Conservation (phyloP, 2,797 vertebrate genomes). For the Phoxinus dragarum region DNA sequence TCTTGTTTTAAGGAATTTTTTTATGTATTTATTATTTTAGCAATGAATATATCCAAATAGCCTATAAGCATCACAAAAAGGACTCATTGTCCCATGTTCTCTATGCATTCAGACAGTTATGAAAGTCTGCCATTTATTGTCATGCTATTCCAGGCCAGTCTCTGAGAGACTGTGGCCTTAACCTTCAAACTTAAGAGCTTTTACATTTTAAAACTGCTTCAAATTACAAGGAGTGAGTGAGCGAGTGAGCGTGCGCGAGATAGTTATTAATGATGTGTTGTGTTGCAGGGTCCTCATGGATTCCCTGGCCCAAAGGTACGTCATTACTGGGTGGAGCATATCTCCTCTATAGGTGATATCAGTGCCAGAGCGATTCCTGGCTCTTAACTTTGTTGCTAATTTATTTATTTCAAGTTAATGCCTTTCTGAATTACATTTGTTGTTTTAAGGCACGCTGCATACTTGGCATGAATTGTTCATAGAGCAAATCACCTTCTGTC, state of each 20-base stretch:
- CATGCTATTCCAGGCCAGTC: background rate
- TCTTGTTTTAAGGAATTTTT: background rate
- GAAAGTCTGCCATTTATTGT: background rate
- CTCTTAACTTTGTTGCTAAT: background rate
- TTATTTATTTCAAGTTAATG: background rate
- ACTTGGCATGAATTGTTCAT: background rate
- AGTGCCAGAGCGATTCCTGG: slow-evolving; percentile 64
- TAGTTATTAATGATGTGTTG: slow-evolving; percentile 23
- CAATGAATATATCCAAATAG: background rate
- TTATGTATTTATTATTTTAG: background rate
- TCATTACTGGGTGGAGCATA: slow-evolving; percentile 22
- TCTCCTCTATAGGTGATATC: slow-evolving; percentile 55
- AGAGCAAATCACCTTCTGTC: background rate
- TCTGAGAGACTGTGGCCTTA: too few relatives aligned
- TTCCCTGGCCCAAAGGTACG: slow-evolving; percentile 96
- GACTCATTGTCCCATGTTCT: background rate
- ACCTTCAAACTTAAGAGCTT: background rate
- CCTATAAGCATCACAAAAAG: background rate
- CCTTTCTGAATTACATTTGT: background rate
- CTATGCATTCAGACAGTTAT: background rate
- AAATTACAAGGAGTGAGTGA: too few relatives aligned
- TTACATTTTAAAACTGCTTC: too few relatives aligned
- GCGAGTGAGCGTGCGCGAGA: fast-evolving
- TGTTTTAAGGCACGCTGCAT: slow-evolving; percentile 10
- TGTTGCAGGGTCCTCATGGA: slow-evolving; percentile 94